These are phyloP conservation scores for Imbricaverruca yamaguchii DNA, from an alignment of 2,888 invertebrate species.

Conservation along the genomic window DNA sequence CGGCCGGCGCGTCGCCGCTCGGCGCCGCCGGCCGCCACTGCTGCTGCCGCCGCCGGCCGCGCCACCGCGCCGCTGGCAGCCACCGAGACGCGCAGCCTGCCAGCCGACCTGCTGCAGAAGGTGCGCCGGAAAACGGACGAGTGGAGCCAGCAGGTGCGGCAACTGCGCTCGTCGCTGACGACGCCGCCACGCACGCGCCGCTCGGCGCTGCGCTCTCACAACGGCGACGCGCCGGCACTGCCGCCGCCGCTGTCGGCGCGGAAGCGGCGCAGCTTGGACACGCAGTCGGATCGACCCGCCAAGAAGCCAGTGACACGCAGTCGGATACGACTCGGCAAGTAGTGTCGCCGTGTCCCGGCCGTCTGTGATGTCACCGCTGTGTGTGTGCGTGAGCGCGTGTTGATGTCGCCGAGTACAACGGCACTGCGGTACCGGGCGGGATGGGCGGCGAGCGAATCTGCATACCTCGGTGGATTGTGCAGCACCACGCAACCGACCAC, in stretches of 20 bases:
- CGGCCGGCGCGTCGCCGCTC: conserved; percentile 10
- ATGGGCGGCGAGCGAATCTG: neutral
- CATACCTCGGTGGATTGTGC: neutral
- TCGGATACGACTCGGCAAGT: conserved; percentile 13
- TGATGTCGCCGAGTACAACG: no score
- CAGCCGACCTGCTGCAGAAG: conserved; percentile 5
- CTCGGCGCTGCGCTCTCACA: conserved; percentile 15
- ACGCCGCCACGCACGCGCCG: conserved; percentile 19
- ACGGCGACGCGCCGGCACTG: conserved; percentile 7
- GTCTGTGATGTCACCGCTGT: neutral
- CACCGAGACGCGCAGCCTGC: neutral
- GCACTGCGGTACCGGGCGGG: no score
- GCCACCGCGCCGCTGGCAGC: neutral
- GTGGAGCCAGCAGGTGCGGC: conserved; percentile 17
- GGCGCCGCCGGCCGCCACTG: conserved; percentile 5
- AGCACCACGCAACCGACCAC: neutral
- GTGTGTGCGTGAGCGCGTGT: neutral
- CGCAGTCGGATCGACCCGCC: neutral
- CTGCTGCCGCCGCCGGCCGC: neutral
- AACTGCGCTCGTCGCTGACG: neutral
- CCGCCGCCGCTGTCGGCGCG: neutral
- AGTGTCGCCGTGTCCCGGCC: neutral
- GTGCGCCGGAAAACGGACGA: conserved; percentile 21
- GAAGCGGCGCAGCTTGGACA: neutral
- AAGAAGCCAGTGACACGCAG: conserved; percentile 12